Conservation (phyloP, 2,888 invertebrate genomes). For the Zelleria hepariella region DNA sequence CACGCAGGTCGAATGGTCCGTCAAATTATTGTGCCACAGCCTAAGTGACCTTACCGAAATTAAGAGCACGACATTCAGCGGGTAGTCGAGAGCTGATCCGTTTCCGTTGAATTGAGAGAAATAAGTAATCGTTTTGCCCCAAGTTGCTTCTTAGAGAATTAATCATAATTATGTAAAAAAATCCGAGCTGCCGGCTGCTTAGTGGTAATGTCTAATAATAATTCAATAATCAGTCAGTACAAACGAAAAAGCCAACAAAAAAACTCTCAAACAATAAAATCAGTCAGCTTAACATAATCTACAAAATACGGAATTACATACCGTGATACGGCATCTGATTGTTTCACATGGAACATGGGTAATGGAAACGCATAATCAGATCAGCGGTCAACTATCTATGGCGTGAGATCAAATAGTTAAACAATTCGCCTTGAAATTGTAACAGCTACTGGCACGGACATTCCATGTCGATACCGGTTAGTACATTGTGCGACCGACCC, state of each 20-base stretch:
- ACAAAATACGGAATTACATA: too few species aligned
- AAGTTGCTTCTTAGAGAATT: background rate
- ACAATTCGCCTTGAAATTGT: slow-evolving; percentile 42
- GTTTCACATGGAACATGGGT: too few species aligned
- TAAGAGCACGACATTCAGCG: slow-evolving; percentile 34
- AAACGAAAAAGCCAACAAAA: too few species aligned
- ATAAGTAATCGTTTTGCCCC: background rate
- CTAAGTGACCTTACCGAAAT: slow-evolving; percentile 44
- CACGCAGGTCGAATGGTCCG: slow-evolving; percentile 23
- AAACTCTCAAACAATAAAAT: too few species aligned
- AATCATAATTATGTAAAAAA: too few species aligned
- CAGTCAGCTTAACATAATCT: too few species aligned
- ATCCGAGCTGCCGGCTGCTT: too few species aligned
- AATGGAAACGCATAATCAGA: slow-evolving; percentile 30
- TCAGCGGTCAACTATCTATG: slow-evolving; percentile 39
- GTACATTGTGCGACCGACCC: background rate
- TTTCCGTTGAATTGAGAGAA: slow-evolving; percentile 20
- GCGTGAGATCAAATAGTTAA: slow-evolving; percentile 39
- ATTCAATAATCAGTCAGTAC: too few species aligned
- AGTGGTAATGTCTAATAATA: too few species aligned
- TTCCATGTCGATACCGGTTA: slow-evolving; percentile 22
- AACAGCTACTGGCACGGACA: slow-evolving; percentile 24
- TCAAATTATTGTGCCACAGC: slow-evolving; percentile 29
- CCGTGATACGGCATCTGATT: too few species aligned
- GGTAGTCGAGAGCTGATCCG: slow-evolving; percentile 11